phyloP scores from a whole-genome alignment of 2,888 invertebrate species.

The Slavum lentiscoides region DNA sequence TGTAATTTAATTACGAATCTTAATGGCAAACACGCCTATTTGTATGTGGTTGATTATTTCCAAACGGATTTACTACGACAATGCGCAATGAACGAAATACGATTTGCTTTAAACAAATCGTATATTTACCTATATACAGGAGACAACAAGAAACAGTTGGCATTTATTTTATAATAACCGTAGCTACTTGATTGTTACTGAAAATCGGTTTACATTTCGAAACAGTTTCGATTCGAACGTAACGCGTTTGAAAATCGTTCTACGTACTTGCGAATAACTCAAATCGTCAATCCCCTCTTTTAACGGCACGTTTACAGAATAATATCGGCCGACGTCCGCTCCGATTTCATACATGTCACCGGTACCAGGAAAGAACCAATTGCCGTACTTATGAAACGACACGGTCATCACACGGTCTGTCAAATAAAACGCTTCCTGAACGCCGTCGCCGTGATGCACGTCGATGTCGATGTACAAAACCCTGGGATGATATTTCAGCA shows the following conservation, averaged over 20 bases:
- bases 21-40: too few species aligned
- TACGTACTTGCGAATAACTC: conserved; percentile 77
- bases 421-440: conserved; percentile 96
- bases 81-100: too few species aligned
- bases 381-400: conserved; percentile 98
- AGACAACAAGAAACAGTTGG: too few species aligned
- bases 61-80: too few species aligned
- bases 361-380: conserved; percentile 96
- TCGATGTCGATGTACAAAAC: conserved; percentile 98
- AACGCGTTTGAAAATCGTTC: not conserved
- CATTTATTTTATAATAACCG: too few species aligned
- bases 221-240: too few species aligned
- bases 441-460: conserved; percentile 96
- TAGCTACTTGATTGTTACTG: too few species aligned
- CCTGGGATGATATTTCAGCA: conserved; percentile 89
- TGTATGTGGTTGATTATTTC: too few species aligned
- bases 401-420: conserved; percentile 99
- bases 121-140: too few species aligned
- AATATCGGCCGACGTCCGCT: conserved; percentile 91
- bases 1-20: too few species aligned
- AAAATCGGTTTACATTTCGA: too few species aligned
- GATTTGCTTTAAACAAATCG: too few species aligned
- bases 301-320: conserved; percentile 96
- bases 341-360: conserved; percentile 99
- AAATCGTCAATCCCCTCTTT: conserved; percentile 97